Percentiles rank a stretch among this genome's conserved stretches.
phyloP scores from a whole-genome alignment of 2,113 vertebrate genomes.

The Chauna torquata region DNA sequence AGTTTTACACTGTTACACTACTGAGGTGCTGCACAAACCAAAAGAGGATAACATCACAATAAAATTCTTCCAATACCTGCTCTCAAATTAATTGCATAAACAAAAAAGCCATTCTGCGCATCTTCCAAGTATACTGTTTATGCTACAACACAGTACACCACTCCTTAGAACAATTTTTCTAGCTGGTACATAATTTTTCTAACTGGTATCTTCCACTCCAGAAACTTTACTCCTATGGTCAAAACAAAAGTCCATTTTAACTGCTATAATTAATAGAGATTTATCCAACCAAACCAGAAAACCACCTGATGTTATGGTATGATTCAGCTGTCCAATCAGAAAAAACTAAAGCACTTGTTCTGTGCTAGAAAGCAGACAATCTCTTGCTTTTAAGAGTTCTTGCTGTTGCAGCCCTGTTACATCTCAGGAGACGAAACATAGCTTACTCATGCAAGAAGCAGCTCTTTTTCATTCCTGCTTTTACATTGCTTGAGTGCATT shows the following conservation, averaged over 20 bases:
- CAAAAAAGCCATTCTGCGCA: neutral
- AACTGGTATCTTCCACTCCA: neutral
- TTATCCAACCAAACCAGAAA: conserved; percentile 13
- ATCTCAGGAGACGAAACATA: neutral
- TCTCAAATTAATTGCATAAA: neutral
- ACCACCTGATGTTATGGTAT: conserved; percentile 30
- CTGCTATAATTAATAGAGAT: neutral
- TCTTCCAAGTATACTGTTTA: neutral
- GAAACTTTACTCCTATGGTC: neutral
- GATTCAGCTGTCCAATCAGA: conserved; percentile 24
- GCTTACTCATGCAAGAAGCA: conserved; percentile 18
- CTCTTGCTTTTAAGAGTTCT: neutral
- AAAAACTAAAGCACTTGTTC: neutral
- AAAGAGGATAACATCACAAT: neutral
- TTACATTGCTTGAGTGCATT: neutral
- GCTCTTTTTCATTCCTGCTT: neutral
- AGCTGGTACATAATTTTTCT: too few relatives aligned
- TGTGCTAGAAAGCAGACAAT: neutral
- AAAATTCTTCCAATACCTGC: neutral
- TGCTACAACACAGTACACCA: neutral
- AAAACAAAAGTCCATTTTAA: neutral
- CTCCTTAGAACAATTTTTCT: neutral
- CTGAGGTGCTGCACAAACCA: neutral
- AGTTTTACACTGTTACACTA: too few relatives aligned
- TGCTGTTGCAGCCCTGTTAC: neutral